These are phyloP conservation scores for Taeniopygia guttata DNA, from an alignment of 2,797 vertebrate species.

Conservation along the genomic window DNA sequence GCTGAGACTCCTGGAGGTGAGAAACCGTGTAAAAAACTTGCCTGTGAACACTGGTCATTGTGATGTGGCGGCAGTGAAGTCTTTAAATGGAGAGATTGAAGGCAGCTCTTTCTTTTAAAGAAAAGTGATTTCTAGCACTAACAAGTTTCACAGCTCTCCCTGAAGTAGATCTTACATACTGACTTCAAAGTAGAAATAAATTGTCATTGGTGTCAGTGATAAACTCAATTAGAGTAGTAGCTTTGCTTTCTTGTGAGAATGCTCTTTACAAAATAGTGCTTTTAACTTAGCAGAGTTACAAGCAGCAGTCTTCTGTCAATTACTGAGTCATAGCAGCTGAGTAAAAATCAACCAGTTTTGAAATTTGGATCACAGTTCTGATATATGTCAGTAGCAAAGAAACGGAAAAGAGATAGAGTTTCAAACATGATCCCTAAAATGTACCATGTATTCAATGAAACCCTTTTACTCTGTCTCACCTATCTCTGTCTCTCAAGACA, in stretches of 20 bases:
- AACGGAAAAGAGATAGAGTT: background rate
- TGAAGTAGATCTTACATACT: background rate
- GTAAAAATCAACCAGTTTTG: background rate
- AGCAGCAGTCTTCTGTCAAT: background rate
- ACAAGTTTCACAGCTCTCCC: background rate
- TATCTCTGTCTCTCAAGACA: background rate
- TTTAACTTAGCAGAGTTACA: constrained; percentile 12
- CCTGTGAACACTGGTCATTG: background rate
- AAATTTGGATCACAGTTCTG: constrained; percentile 1
- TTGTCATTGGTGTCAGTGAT: background rate
- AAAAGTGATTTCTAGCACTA: background rate
- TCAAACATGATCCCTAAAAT: background rate
- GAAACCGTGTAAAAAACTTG: background rate
- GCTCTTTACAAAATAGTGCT: background rate
- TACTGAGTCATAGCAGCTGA: background rate
- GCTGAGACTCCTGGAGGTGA: background rate
- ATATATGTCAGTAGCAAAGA: background rate
- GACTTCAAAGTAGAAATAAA: background rate
- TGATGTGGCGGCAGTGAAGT: background rate
- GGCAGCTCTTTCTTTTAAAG: background rate
- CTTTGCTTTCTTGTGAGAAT: background rate
- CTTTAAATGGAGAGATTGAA: background rate
- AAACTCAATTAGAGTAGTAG: constrained; percentile 27
- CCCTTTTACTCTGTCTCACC: background rate
- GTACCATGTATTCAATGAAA: background rate